phyloP scores from a whole-genome alignment of 2,113 vertebrate genomes.

The Haemorhous mexicanus region DNA sequence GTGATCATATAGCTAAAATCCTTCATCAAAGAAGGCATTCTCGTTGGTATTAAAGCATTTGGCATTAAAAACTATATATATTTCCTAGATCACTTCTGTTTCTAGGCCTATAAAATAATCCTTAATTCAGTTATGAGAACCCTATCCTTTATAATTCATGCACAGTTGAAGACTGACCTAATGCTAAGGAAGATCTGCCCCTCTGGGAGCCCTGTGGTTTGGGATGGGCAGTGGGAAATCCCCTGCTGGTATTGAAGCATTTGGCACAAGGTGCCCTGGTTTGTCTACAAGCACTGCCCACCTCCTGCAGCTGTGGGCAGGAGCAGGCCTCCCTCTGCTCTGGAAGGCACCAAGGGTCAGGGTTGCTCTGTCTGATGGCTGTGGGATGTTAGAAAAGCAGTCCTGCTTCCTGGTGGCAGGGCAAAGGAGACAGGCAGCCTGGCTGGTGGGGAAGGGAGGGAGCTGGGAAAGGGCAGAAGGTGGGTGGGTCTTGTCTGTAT shows the following conservation, averaged over 20 bases:
- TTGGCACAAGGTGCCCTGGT: neutral
- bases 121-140: neutral
- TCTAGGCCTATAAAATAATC: neutral
- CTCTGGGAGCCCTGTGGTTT: neutral
- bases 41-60: neutral
- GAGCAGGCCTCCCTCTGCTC: neutral
- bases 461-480: neutral
- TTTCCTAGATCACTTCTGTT: neutral
- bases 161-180: neutral
- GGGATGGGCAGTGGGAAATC: neutral
- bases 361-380: neutral
- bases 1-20: neutral
- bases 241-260: neutral
- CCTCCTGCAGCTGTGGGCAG: neutral
- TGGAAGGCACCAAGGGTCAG: neutral
- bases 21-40: conserved; percentile 24
- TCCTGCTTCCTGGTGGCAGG: neutral
- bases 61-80: neutral
- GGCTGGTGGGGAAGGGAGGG: neutral
- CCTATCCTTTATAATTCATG: neutral
- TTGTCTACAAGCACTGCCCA: neutral
- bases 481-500: neutral
- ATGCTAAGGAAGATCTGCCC: neutral
- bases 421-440: neutral
- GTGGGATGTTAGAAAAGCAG: neutral